These are phyloP conservation scores for Paralichthys olivaceus DNA, from an alignment of 2,113 vertebrate genomes.

Conservation along the genomic window DNA sequence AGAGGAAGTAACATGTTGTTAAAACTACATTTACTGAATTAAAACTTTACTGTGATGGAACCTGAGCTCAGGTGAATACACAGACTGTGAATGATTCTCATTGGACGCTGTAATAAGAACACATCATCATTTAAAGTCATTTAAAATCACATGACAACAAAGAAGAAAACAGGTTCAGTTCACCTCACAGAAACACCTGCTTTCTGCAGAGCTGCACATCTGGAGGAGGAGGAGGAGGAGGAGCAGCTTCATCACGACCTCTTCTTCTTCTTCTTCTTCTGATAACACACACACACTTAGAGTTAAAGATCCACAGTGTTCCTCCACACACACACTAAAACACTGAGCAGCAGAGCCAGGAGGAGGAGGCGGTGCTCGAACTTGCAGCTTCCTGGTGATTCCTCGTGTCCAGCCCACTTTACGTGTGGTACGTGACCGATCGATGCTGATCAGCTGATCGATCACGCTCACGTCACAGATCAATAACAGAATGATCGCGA, in stretches of 20 bases:
- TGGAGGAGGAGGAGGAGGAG: slow-evolving; percentile 34
- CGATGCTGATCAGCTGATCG: neutral
- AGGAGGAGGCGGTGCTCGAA: slow-evolving; percentile 22
- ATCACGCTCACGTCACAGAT: no score
- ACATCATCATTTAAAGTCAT: neutral
- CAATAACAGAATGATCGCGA: no score
- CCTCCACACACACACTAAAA: neutral
- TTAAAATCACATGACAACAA: neutral
- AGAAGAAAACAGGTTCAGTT: slow-evolving; percentile 27
- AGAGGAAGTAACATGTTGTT: neutral
- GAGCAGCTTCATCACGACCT: slow-evolving; percentile 44
- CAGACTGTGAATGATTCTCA: neutral
- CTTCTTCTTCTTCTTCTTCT: no score
- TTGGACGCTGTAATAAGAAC: no score
- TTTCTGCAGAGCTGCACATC: slow-evolving; percentile 57
- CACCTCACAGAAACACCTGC: slow-evolving; percentile 89
- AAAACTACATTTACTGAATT: neutral
- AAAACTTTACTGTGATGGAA: neutral
- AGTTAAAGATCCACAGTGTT: neutral
- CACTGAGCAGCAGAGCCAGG: neutral
- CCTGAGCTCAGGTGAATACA: neutral
- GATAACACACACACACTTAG: neutral
- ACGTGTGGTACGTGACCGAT: slow-evolving; percentile 75
- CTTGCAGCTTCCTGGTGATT: slow-evolving; percentile 55
- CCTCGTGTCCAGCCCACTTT: slow-evolving; percentile 26